Conservation (phyloP, 1,140 invertebrate species). For the Procambarus virginalis region DNA sequence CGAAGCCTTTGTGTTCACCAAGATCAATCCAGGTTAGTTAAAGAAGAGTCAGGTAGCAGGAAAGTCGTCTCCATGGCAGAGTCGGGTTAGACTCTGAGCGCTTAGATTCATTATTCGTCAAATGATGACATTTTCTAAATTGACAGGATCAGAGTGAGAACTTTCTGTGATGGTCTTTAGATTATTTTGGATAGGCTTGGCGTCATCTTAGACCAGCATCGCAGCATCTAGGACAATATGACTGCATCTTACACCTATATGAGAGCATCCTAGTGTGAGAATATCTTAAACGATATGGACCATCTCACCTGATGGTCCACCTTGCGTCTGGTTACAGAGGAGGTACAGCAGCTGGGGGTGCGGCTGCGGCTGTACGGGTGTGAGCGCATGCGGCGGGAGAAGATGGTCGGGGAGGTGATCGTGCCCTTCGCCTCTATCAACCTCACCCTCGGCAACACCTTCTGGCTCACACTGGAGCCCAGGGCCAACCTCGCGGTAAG, state of each 20-base stretch:
- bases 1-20: constrained; percentile 92
- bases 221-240: no score
- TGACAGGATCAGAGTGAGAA: no score
- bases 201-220: no score
- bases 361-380: constrained; percentile 92
- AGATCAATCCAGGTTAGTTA: constrained; percentile 87
- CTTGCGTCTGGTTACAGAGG: constrained; percentile 78
- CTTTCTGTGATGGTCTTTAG: no score
- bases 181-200: no score
- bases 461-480: constrained; percentile 91
- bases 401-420: constrained; percentile 91
- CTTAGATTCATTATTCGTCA: no score
- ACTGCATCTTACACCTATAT: no score
- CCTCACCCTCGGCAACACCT: constrained; percentile 89
- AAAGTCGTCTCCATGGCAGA: no score
- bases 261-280: no score
- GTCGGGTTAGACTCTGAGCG: no score
- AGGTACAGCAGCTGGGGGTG: constrained; percentile 92
- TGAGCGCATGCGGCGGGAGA: constrained; percentile 90
- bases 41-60: not conserved
- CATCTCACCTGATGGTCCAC: not conserved
- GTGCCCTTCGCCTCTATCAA: constrained; percentile 91
- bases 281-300: not conserved
- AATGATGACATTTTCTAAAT: no score
- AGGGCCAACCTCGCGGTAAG: constrained; percentile 86